Base-by-base conservation (phyloP, 2,113 vertebrate species). In the Semnornis frantzii region DNA sequence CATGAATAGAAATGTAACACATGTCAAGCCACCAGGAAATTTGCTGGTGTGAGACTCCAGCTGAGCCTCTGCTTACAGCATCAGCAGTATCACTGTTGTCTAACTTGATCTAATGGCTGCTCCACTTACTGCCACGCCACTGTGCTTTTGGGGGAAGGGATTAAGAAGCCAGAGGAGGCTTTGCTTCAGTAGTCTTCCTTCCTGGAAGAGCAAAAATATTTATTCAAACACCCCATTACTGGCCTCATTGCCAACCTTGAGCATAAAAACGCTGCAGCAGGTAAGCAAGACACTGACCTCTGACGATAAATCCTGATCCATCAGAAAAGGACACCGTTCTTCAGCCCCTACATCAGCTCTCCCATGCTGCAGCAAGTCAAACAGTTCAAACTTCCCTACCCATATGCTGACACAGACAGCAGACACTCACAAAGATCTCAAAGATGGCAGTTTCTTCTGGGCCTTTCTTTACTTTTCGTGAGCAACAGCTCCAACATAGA, bases 1-100 rank as follows among this genome's bases (percentile, higher is more conserved):
- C 3, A 6, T 0, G 0, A 57, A 62, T 1, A 46, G 63, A 71
- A 92, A 62, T 0, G 0, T 17, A 93, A 83, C 1, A 3, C 2
- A 1, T 31, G 60, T 15, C 37, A 48, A 59, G 42, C 27, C 5
- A 64, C 12, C 21, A 18, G 4, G 8, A 34, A 63, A 34, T 20
- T 13, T 63, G 37, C 60, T 52, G 18, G 10, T 77, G 58, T 77
- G 62, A 23, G 8, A 12, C 57, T 64, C 30, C 62, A 74, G 57
- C 54, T n/a, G 25, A 77, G 31, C 27, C 33, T 27, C 28, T 2
- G 3, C 44, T 69, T 39, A 71, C 15, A 92, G 73, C 62, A 92
- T 30, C 85, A 90, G 77, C 74, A 65, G 20, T 15, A 68, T 21
- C 10, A 3, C 70, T 48, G 65, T 15, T 62, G 90, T 75, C 72